phyloP scores from a whole-genome alignment of 2,113 vertebrate species.

The Amblyopsis rosae region DNA sequence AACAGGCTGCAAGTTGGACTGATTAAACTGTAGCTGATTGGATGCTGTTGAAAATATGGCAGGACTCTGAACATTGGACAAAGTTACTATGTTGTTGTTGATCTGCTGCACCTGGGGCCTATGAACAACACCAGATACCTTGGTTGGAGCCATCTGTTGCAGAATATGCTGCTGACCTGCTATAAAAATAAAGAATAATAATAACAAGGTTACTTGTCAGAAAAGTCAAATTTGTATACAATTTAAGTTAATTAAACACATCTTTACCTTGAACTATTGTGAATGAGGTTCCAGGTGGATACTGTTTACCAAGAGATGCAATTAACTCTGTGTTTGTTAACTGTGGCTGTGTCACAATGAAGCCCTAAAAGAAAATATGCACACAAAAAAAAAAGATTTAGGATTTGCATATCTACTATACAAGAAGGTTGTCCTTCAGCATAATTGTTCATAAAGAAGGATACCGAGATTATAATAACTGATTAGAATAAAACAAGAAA shows the following conservation, averaged over 20 bases:
- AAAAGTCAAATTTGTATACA: neutral
- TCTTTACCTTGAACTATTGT: constrained; percentile 82
- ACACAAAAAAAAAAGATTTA: neutral
- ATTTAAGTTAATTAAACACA: neutral
- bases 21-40: constrained; percentile 41
- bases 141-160: constrained; percentile 44
- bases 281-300: constrained; percentile 81
- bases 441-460: neutral
- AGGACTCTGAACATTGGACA: constrained; percentile 68
- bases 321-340: constrained; percentile 81
- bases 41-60: constrained; percentile 50
- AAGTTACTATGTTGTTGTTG: constrained; percentile 66
- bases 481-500: neutral
- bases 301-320: constrained; percentile 80
- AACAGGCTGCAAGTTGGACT: constrained; percentile 26
- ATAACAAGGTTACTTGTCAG: neutral
- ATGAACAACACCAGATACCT: constrained; percentile 56
- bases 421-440: neutral
- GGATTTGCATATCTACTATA: neutral
- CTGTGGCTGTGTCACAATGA: constrained; percentile 80
- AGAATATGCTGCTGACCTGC: constrained; percentile 58
- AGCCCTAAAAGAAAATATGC: constrained; percentile 78
- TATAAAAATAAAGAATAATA: constrained; percentile 35
- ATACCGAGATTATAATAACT: neutral
- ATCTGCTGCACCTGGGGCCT: constrained; percentile 71